A percentile compares a stretch with the other conserved stretches of the same genome.
phyloP scores from a whole-genome alignment of 2,113 vertebrate species.

The Laticauda colubrina region DNA sequence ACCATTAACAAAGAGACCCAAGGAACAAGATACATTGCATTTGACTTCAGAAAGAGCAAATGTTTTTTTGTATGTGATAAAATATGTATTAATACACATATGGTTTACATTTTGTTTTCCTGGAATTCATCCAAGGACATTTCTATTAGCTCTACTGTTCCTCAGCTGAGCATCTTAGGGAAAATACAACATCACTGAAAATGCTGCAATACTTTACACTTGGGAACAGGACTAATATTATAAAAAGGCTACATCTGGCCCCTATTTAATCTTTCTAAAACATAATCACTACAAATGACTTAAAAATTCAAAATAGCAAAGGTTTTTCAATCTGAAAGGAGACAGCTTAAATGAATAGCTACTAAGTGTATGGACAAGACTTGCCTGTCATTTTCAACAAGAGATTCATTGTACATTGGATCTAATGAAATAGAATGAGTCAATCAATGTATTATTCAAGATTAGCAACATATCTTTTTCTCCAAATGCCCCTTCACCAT shows the following conservation, averaged over 20 bases:
- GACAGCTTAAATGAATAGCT: constrained; percentile 7
- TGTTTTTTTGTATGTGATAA: constrained; percentile 44
- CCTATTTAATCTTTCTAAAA: constrained; percentile 9
- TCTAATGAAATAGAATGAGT: background rate
- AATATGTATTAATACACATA: constrained; percentile 59
- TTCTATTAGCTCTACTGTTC: constrained; percentile 61
- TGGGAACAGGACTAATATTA: constrained; percentile 34
- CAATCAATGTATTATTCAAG: background rate
- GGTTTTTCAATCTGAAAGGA: constrained; percentile 28
- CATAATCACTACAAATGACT: constrained; percentile 15
- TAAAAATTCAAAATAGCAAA: background rate
- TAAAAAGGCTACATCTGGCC: constrained; percentile 33
- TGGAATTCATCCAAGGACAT: constrained; percentile 58
- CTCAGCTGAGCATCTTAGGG: constrained; percentile 51
- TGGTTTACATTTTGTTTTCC: constrained; percentile 61
- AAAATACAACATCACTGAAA: constrained; percentile 54
- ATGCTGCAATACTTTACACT: constrained; percentile 13
- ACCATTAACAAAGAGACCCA: constrained; percentile 26
- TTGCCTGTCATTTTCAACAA: background rate
- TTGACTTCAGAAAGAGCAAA: constrained; percentile 7
- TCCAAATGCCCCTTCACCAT: background rate
- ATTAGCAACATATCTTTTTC: background rate
- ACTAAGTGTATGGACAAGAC: background rate
- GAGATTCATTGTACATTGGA: background rate
- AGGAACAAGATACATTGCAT: background rate